A percentile compares a stretch with the other conserved stretches of the same genome.
These are phyloP conservation scores for Tipula vernalis DNA, from an alignment of 2,888 invertebrate genomes.

Conservation along the genomic window DNA sequence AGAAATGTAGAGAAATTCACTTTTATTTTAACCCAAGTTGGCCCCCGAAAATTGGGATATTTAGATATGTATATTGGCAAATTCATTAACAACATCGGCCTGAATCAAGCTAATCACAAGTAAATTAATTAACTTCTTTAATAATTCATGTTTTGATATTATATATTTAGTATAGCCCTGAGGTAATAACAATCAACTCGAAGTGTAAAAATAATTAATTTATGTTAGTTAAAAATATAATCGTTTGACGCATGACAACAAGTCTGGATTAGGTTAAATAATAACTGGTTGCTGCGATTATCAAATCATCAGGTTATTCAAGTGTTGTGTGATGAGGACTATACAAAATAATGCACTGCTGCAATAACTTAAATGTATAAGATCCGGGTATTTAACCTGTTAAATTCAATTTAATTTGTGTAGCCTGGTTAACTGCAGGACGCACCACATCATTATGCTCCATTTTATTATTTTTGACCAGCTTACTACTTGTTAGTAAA, in stretches of 20 bases:
- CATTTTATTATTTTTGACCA: too few species aligned
- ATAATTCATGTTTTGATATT: too few species aligned
- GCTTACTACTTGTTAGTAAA: too few species aligned
- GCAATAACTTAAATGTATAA: not conserved
- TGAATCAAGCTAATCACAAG: not conserved
- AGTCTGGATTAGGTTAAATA: not conserved
- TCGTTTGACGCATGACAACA: not conserved
- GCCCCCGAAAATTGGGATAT: not conserved
- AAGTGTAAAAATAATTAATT: not conserved
- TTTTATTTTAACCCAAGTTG: not conserved
- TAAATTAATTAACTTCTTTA: not conserved
- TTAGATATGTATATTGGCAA: not conserved
- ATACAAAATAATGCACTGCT: not conserved
- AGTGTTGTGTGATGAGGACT: not conserved
- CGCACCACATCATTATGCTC: too few species aligned
- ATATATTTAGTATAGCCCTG: not conserved
- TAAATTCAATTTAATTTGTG: not conserved
- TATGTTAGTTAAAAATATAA: not conserved
- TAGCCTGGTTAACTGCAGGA: not conserved
- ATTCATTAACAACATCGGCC: not conserved
- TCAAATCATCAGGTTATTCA: not conserved
- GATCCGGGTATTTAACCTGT: not conserved
- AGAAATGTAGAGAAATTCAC: slow-evolving; percentile 4
- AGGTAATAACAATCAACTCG: not conserved
- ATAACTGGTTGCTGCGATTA: not conserved